Evolutionary conservation across 2,113 vertebrate genomes (phyloP).

Genomic region (Ornithorhynchus anatinus): DNA sequence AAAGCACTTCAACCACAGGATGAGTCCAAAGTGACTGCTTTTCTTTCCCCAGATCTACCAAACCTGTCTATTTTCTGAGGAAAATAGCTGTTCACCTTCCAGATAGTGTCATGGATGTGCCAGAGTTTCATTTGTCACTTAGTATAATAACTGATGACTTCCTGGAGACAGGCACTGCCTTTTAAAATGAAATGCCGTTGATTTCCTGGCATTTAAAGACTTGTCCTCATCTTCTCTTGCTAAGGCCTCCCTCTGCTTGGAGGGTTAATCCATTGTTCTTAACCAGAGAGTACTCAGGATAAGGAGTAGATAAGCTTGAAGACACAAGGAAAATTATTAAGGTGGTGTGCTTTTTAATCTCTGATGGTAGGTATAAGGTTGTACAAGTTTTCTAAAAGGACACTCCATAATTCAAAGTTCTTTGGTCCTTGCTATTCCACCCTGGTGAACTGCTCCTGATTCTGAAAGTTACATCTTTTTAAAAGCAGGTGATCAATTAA

Average conservation of each 20-base stretch:
- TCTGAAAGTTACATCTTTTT: neutral
- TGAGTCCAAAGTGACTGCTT: no score
- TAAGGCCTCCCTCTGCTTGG: neutral
- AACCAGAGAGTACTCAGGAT: neutral
- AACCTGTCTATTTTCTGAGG: no score
- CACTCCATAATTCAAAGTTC: neutral
- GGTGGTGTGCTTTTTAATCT: neutral
- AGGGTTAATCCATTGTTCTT: neutral
- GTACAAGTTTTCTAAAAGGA: conserved; percentile 24
- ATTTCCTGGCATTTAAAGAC: neutral
- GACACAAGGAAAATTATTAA: neutral
- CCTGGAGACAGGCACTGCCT: neutral
- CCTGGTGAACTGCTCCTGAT: neutral
- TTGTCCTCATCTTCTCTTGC: neutral
- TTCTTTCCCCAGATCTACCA: no score
- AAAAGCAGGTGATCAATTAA: neutral
- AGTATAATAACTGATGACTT: neutral
- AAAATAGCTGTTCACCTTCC: no score
- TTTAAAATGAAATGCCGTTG: neutral
- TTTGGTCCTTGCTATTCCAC: neutral
- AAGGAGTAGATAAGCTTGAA: neutral
- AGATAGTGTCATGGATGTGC: no score
- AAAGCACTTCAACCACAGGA: no score
- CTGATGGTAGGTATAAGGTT: neutral
- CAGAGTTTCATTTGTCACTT: neutral